Evolutionary conservation across 2,113 vertebrate species (phyloP), one percentile per base, ranked within the genome.

Genomic region (Spheniscus mendiculus): DNA sequence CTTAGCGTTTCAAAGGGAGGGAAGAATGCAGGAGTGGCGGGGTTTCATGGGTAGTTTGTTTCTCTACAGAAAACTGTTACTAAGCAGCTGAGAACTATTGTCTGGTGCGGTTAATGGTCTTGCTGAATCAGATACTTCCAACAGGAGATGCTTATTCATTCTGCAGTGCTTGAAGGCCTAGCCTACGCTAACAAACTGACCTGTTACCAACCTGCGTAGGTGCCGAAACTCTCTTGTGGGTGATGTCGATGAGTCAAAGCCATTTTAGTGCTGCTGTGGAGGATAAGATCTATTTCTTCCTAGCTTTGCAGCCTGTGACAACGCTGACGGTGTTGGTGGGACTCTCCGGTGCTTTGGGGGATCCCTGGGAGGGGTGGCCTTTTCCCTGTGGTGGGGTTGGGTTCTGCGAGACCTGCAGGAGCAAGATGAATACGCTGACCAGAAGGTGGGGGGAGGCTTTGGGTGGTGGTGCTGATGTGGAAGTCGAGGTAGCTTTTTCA

Each of bases 141-240:
- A 8, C 38, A 66, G 89, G 90, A 92, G 95, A 30, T 94, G 78
- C 78, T 97, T 95, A 90, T 91, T 96, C 94, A 80, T 71, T 32
- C 89, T 70, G 30, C 5, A 4, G 67, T 27, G 81, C 83, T 72
- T 10, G 27, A 17, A 66, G 56, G 77, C 88, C 49, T 40, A 45
- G 30, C 90, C 82, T 50, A 42, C 78, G 23, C 73, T 80, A 30
- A 12, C 36, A n/a, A 36, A 77, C 62, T 95, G 95, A 87, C 90
- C 95, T 49, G 47, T 71, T 87, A 40, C 65, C 58, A 8, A 44
- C 69, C 91, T 79, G 77, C 6, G 81, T 78, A 71, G 87, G 80
- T 56, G 56, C 91, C 1, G 12, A 82, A n/a, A 65, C 91, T 87
- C 66, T 69, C 61, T 4, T 10, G 73, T 89, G 86, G 93, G 87